A percentile compares a stretch with the other conserved stretches of the same genome.
These are phyloP conservation scores for Brachypalpus laphriformis DNA, from an alignment of 2,888 invertebrate species.

Conservation along the genomic window DNA sequence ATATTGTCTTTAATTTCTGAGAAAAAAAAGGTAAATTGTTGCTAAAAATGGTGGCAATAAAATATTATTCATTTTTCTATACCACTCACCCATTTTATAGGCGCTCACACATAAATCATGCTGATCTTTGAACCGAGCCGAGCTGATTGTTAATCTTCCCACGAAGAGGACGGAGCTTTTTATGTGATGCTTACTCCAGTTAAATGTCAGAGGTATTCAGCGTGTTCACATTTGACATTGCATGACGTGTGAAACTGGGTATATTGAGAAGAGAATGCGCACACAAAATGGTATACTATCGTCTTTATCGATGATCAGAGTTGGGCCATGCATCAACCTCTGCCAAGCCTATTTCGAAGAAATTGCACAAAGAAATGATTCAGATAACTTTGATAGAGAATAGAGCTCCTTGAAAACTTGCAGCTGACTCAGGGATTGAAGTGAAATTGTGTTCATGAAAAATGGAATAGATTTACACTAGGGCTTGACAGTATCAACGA, in stretches of 20 bases:
- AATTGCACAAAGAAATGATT: not conserved
- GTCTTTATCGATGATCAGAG: conserved; percentile 31
- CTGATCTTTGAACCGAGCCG: conserved; percentile 63
- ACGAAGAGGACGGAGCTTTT: conserved; percentile 40
- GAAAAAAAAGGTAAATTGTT: not conserved
- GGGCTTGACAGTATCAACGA: no score
- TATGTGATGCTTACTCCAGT: conserved; percentile 12
- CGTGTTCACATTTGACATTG: conserved; percentile 72
- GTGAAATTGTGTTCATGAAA: no score
- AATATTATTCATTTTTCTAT: conserved; percentile 26
- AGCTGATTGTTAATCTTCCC: conserved; percentile 65
- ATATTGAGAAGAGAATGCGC: conserved; percentile 13
- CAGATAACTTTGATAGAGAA: no score
- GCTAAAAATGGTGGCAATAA: conserved; percentile 41
- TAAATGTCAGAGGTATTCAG: conserved; percentile 61
- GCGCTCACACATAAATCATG: conserved; percentile 66
- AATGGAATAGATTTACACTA: no score
- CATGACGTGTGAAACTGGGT: conserved; percentile 62
- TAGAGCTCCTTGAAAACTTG: no score
- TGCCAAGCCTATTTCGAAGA: conserved; percentile 16
- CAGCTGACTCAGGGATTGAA: no score
- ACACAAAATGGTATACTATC: conserved; percentile 8
- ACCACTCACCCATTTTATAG: conserved; percentile 50
- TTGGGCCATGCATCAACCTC: conserved; percentile 6
- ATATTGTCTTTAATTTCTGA: not conserved